Conservation (phyloP, 2,888 invertebrate genomes). For the Lasioglossum vierecki region DNA sequence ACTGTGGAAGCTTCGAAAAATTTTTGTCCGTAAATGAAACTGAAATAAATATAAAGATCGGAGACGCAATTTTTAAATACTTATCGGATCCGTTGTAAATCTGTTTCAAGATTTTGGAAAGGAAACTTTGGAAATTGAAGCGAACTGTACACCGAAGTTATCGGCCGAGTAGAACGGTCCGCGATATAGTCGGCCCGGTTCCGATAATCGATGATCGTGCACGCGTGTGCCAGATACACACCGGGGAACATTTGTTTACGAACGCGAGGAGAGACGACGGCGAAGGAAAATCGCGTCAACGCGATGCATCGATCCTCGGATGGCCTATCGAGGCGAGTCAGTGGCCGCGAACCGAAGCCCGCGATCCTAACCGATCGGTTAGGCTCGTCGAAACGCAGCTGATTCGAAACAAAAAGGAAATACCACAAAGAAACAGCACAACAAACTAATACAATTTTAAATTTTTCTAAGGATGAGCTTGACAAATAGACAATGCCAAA, state of each 20-base stretch:
- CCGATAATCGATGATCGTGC: constrained; percentile 65
- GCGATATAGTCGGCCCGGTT: constrained; percentile 70
- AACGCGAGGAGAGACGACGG: constrained; percentile 31
- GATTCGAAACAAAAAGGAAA: not conserved
- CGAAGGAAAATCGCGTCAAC: constrained; percentile 29
- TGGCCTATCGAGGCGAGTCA: not conserved
- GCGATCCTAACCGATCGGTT: not conserved
- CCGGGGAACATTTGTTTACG: constrained; percentile 54
- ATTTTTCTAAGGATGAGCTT: not conserved
- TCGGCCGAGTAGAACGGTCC: constrained; percentile 77
- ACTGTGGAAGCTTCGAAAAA: not conserved
- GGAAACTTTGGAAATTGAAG: not conserved
- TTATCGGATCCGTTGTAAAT: not conserved
- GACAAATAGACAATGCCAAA: not conserved
- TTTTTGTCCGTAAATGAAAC: not conserved
- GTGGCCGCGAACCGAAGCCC: not conserved
- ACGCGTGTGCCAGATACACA: constrained; percentile 55
- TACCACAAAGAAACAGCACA: not conserved
- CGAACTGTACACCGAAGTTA: constrained; percentile 60
- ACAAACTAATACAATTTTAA: not conserved
- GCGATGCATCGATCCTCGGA: not conserved
- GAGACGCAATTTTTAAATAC: no score
- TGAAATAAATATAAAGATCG: no score
- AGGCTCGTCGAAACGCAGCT: not conserved
- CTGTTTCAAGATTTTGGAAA: not conserved